These are phyloP conservation scores for Agonopterix heracliana DNA, from an alignment of 2,888 invertebrate genomes.

Conservation along the genomic window DNA sequence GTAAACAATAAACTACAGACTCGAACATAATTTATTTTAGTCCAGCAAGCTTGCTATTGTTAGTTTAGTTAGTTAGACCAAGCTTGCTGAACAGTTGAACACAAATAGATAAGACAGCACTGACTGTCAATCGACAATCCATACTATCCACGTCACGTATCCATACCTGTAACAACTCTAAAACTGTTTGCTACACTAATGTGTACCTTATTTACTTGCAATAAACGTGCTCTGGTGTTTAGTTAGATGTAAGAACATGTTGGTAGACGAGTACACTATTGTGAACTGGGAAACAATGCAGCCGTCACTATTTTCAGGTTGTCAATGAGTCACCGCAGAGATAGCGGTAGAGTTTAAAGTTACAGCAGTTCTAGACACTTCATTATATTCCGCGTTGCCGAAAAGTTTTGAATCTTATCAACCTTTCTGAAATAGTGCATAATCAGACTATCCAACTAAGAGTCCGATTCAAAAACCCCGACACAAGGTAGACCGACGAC, in stretches of 20 bases:
- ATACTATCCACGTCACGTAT: not conserved
- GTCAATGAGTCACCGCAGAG: conserved; percentile 41
- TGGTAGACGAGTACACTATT: conserved; percentile 17
- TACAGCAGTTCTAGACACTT: not conserved
- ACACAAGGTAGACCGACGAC: too few relatives aligned
- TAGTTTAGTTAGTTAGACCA: not conserved
- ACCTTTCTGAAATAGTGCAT: too few relatives aligned
- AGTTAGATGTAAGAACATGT: conserved; percentile 3
- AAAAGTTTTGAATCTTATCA: too few relatives aligned
- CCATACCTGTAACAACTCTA: not conserved
- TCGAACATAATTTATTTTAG: not conserved
- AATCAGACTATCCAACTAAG: too few relatives aligned
- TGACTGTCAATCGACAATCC: conserved; percentile 18
- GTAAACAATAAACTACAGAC: too few relatives aligned
- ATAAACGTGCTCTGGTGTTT: not conserved
- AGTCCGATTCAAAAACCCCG: too few relatives aligned
- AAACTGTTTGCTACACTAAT: not conserved
- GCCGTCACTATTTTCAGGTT: conserved; percentile 37
- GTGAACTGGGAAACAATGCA: conserved; percentile 33
- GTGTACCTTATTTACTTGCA: not conserved
- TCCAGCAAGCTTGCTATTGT: not conserved
- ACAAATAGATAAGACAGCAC: conserved; percentile 16
- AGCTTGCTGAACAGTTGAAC: conserved; percentile 5
- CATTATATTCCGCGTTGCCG: too few relatives aligned
- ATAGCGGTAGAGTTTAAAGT: conserved; percentile 16